Evolutionary conservation across 2,113 vertebrate genomes (phyloP), one percentile per base, ranked within the genome.

Genomic region (Mugil cephalus): DNA sequence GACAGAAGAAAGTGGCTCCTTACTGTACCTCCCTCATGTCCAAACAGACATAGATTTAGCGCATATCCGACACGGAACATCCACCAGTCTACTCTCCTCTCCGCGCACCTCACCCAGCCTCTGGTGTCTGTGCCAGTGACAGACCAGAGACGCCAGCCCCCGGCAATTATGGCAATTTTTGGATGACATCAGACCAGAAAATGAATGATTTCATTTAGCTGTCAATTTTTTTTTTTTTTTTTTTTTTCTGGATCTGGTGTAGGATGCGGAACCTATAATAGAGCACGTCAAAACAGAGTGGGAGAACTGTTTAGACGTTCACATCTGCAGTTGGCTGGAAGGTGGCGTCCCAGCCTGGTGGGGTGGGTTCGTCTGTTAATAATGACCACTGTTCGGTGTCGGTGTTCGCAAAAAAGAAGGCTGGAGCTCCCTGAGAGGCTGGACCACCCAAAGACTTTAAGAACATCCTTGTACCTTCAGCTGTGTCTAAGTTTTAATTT

Each of bases 151-250:
- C 86, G 78, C 90, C 91, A 87, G 87, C 65, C 80, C 79, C 35
- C 40, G 59, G 87, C 89, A 93, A 91, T 92, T 91, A 91, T 88
- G 89, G 87, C 83, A 85, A 83, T 90, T 91, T 89, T 84, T 91
- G 86, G 87, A 92, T 93, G 84, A 92, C 87, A 93, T 92, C 92
- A 93, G 88, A 91, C 77, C 76, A 90, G 89, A 91, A 93, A 94
- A 93, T 93, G 86, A 93, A 92, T 92, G 87, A 94, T 92, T 92
- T 92, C 83, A 89, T 89, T 85, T 81, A 70, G 67, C 76, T 80
- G 75, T 79, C 79, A 80, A 77, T 84, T 88, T 91, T 89, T 74
- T 64, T n/a, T n/a, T n/a, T n/a, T n/a, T n/a, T 84, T 88, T 91
- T 89, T 74, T 67, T 91, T 88, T 77, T 69, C 73, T 73, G 76